These are phyloP conservation scores for Chaetodon trifascialis DNA, from an alignment of 2,113 vertebrate genomes.

Conservation along the genomic window DNA sequence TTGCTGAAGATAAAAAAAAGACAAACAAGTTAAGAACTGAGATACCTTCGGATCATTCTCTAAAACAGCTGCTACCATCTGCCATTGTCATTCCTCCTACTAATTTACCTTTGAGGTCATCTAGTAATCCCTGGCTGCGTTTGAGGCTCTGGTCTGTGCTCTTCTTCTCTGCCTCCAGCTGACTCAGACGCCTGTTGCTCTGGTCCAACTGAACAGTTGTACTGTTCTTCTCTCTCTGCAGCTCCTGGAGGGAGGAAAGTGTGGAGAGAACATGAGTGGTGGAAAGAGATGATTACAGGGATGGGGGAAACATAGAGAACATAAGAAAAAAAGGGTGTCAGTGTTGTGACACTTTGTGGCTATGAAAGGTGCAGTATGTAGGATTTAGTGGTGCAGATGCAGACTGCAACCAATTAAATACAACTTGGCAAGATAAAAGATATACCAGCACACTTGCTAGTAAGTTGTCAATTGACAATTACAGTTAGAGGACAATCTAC, in stretches of 20 bases:
- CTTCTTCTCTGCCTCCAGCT: conserved; percentile 88
- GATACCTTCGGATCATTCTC: background rate
- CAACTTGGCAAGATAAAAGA: background rate
- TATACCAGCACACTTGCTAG: background rate
- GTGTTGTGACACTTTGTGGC: too few relatives aligned
- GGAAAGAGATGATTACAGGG: background rate
- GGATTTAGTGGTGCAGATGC: too few relatives aligned
- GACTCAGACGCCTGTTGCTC: conserved; percentile 78
- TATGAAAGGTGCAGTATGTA: too few relatives aligned
- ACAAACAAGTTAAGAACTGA: background rate
- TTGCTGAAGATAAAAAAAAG: conserved; percentile 77
- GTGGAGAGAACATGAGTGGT: background rate
- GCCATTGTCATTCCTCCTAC: background rate
- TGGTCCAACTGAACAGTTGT: conserved; percentile 85
- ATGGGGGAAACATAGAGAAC: background rate
- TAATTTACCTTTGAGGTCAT: conserved; percentile 88
- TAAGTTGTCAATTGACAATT: background rate
- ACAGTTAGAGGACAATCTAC: background rate
- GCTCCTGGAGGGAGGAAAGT: conserved; percentile 80
- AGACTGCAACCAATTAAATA: too few relatives aligned
- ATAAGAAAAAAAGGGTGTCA: too few relatives aligned
- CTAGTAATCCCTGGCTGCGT: conserved; percentile 84
- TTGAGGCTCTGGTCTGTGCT: conserved; percentile 82
- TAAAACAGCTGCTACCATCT: background rate
- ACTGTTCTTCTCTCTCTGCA: conserved; percentile 85